A percentile compares a stretch with the other conserved stretches of the same genome.
Evolutionary conservation across 2,888 invertebrate genomes (phyloP).

Genomic region (Lissocephala sabroskyi): DNA sequence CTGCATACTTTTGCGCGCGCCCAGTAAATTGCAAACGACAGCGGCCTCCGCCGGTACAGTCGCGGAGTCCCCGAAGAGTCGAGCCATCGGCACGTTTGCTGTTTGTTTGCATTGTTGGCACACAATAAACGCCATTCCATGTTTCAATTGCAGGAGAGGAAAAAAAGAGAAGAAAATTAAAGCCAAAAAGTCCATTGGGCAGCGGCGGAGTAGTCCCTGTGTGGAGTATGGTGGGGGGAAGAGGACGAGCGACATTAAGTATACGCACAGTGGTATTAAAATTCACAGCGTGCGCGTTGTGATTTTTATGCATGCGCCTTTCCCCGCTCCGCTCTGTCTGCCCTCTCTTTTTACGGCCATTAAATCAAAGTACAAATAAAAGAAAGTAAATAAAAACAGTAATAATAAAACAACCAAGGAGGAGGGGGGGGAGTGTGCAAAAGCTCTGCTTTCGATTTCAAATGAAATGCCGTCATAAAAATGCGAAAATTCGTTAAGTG

Average conservation of each 20-base stretch:
- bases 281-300: constrained; percentile 50
- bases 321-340: constrained; percentile 5
- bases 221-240: too few relatives aligned
- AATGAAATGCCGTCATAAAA: constrained; percentile 58
- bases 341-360: constrained; percentile 43
- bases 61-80: too few relatives aligned
- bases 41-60: too few relatives aligned
- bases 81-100: too few relatives aligned
- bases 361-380: constrained; percentile 61
- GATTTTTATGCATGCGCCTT: constrained; percentile 36
- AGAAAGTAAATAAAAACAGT: constrained; percentile 46
- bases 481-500: constrained; percentile 62
- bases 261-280: constrained; percentile 52
- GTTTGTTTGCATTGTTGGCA: constrained; percentile 31
- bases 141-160: constrained; percentile 49
- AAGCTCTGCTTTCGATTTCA: constrained; percentile 23
- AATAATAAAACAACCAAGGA: constrained; percentile 21
- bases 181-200: constrained; percentile 20
- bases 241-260: constrained; percentile 33
- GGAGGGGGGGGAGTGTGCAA: too few relatives aligned
- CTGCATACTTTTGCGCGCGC: constrained; percentile 50
- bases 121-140: constrained; percentile 33
- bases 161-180: too few relatives aligned
- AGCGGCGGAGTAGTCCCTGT: too few relatives aligned
- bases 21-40: constrained; percentile 16